Evolutionary conservation across 2,797 vertebrate genomes (phyloP).

Genomic region (Sebastes trivittatus): DNA sequence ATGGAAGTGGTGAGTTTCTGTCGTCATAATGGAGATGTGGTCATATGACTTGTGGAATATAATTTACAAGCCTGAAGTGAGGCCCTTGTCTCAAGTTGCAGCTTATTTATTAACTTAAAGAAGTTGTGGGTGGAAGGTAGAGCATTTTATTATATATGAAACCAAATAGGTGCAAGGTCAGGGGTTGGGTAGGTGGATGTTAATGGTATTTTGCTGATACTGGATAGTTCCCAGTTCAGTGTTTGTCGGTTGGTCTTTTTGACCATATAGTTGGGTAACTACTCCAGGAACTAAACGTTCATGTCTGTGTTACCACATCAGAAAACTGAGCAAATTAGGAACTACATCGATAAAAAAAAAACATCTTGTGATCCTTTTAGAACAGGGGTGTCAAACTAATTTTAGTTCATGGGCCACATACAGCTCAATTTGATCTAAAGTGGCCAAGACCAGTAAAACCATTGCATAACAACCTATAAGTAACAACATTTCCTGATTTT

Average conservation of each 20-base stretch:
- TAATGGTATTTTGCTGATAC: not conserved
- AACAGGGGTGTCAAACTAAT: too few relatives aligned
- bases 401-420: too few relatives aligned
- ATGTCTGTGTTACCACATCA: not conserved
- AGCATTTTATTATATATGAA: not conserved
- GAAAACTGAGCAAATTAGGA: not conserved
- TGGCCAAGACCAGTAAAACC: too few relatives aligned
- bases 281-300: not conserved
- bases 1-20: not conserved
- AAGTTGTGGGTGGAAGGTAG: not conserved
- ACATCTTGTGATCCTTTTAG: not conserved
- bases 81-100: not conserved
- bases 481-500: too few relatives aligned
- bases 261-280: not conserved
- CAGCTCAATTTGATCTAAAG: too few relatives aligned
- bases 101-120: not conserved
- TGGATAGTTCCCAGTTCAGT: not conserved
- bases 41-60: not conserved
- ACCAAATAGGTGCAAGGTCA: not conserved
- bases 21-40: not conserved
- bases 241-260: not conserved
- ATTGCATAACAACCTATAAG: too few relatives aligned
- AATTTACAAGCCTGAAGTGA: not conserved
- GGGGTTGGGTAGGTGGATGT: too few relatives aligned
- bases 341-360: too few relatives aligned